Percentiles rank a stretch among this genome's conserved stretches.
phyloP scores from a whole-genome alignment of 2,888 invertebrate genomes.

The Standfussiana lucernea region DNA sequence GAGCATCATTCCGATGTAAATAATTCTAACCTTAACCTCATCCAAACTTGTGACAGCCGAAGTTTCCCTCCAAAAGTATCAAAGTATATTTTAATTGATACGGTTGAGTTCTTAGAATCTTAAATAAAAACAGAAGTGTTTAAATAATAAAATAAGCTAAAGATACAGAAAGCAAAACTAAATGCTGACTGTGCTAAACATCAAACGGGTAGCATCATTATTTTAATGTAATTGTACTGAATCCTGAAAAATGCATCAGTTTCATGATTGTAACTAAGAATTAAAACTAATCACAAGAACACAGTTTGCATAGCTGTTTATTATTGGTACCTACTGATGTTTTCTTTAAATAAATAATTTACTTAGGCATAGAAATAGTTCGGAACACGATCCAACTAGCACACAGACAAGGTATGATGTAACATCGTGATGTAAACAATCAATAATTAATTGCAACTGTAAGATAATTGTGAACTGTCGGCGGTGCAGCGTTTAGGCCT shows the following conservation, averaged over 20 bases:
- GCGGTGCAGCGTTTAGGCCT: constrained; percentile 46
- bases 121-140: background rate
- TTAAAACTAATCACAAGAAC: background rate
- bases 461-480: background rate
- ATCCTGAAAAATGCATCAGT: background rate
- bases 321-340: background rate
- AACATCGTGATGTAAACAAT: background rate
- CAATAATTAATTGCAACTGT: background rate
- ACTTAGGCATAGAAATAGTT: background rate
- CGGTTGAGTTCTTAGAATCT: background rate
- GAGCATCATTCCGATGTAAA: background rate
- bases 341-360: background rate
- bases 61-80: background rate
- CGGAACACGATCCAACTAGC: background rate
- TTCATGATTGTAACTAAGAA: background rate
- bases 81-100: background rate
- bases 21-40: background rate
- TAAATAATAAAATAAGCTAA: background rate
- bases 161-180: background rate
- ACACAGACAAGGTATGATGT: no score
- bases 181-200: background rate
- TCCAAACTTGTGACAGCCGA: background rate
- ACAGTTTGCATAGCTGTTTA: background rate
- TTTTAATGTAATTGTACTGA: background rate
- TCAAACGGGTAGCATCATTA: background rate